Conservation (phyloP, 1,140 invertebrate species). For the Lutraria rhynchaena region DNA sequence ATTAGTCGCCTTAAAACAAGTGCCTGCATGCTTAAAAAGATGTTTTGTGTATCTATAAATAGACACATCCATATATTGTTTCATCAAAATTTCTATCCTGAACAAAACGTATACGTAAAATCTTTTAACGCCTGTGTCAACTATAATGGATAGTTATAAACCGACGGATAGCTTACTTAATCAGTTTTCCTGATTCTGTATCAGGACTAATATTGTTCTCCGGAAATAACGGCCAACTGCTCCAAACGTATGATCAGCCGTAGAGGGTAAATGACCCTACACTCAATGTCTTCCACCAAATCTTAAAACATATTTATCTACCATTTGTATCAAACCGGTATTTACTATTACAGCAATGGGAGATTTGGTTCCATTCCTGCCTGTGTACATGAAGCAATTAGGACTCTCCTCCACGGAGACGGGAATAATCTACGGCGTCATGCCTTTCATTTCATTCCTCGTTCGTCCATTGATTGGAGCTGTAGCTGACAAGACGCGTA, state of each 20-base stretch:
- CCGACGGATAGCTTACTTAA: background rate
- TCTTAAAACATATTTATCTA: background rate
- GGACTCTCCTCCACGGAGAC: slow-evolving; percentile 90
- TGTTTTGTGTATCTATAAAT: no score
- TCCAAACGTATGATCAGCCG: background rate
- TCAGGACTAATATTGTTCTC: background rate
- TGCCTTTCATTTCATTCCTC: slow-evolving; percentile 90
- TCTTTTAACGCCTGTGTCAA: no score
- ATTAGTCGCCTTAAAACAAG: no score
- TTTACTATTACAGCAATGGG: slow-evolving; percentile 88
- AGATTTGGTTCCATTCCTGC: slow-evolving; percentile 91
- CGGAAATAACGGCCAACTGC: background rate
- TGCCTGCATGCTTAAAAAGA: no score
- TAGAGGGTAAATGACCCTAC: background rate
- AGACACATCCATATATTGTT: no score
- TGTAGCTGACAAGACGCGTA: slow-evolving; percentile 90
- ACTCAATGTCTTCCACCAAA: no score
- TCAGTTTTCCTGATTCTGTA: background rate
- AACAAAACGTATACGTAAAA: no score
- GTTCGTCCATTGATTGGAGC: slow-evolving; percentile 91
- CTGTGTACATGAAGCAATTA: slow-evolving; percentile 90
- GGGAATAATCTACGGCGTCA: slow-evolving; percentile 90
- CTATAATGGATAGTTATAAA: no score
- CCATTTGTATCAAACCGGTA: slow-evolving; percentile 53
- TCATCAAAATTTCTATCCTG: no score